Evolutionary conservation across 2,113 vertebrate species (phyloP).

Genomic region (Thamnophis sirtalis): DNA sequence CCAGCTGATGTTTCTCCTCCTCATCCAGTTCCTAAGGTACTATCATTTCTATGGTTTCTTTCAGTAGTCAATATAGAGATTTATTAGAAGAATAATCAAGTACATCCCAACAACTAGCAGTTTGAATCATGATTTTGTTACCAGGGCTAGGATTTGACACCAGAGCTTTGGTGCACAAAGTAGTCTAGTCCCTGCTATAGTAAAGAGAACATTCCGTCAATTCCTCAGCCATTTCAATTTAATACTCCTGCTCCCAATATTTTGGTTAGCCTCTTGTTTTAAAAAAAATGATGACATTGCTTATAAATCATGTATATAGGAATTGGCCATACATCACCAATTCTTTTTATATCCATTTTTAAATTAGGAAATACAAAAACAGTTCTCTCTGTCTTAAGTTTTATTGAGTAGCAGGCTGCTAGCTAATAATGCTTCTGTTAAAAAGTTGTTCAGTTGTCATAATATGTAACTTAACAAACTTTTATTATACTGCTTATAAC

Average conservation of each 20-base stretch:
- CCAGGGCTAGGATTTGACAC: conserved; percentile 55
- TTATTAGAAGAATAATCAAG: conserved; percentile 37
- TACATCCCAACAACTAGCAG: conserved; percentile 46
- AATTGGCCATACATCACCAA: conserved; percentile 21
- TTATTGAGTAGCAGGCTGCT: conserved; percentile 24
- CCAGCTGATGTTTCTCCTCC: conserved; percentile 74
- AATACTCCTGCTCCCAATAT: conserved; percentile 31
- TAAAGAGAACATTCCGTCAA: conserved; percentile 35
- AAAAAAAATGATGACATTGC: background rate
- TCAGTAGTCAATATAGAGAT: conserved; percentile 55
- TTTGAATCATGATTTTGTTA: conserved; percentile 51
- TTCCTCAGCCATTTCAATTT: conserved; percentile 40
- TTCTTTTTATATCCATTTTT: conserved; percentile 45
- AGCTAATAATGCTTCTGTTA: background rate
- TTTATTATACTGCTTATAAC: background rate
- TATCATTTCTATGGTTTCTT: conserved; percentile 46
- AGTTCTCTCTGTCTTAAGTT: conserved; percentile 31
- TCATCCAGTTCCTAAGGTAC: conserved; percentile 77
- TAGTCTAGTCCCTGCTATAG: conserved; percentile 43
- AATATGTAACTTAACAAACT: background rate
- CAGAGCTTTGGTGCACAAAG: conserved; percentile 30
- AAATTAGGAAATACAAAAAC: conserved; percentile 25
- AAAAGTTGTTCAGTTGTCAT: background rate
- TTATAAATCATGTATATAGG: conserved; percentile 17
- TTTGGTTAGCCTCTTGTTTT: background rate